These are phyloP conservation scores for Athrips mouffetella DNA, from an alignment of 2,888 invertebrate genomes.

Conservation along the genomic window DNA sequence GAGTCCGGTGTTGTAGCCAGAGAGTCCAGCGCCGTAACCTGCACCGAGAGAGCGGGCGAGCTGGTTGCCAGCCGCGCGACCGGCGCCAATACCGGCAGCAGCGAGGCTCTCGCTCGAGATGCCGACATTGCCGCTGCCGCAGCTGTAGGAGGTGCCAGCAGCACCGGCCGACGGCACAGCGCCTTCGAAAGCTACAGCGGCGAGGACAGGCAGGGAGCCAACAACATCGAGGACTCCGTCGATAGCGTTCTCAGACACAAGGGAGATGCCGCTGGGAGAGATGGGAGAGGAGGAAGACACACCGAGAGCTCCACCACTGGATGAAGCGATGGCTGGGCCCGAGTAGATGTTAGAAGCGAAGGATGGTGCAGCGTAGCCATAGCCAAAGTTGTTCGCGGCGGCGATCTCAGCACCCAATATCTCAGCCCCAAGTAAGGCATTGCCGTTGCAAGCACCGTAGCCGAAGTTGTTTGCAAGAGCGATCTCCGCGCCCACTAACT, in stretches of 20 bases:
- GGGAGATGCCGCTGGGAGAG: slow-evolving; percentile 31
- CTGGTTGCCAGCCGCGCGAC: not conserved
- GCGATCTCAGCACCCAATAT: slow-evolving; percentile 11
- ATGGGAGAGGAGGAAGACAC: slow-evolving; percentile 31
- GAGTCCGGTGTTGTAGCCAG: slow-evolving; percentile 18
- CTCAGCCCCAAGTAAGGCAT: slow-evolving; percentile 11
- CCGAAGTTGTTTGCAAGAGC: not conserved
- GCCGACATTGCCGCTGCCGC: slow-evolving; percentile 28
- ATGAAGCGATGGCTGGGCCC: slow-evolving; percentile 17
- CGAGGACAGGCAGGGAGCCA: slow-evolving; percentile 35
- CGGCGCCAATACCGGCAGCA: slow-evolving; percentile 7
- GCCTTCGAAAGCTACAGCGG: slow-evolving; percentile 32
- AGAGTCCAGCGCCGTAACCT: not conserved
- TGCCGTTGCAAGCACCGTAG: not conserved
- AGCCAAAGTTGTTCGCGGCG: slow-evolving; percentile 9
- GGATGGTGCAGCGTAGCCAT: slow-evolving; percentile 10
- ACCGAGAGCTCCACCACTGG: slow-evolving; percentile 27
- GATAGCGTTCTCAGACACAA: slow-evolving; percentile 36
- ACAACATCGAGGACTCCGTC: slow-evolving; percentile 32
- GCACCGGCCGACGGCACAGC: slow-evolving; percentile 30
- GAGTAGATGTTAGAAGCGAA: not conserved
- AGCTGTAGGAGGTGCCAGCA: slow-evolving; percentile 33
- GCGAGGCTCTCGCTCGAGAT: slow-evolving; percentile 13
- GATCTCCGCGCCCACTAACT: too few relatives aligned
- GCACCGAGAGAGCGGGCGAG: not conserved